phyloP scores from a whole-genome alignment of 2,113 vertebrate species.

The Megaceryle torquata region DNA sequence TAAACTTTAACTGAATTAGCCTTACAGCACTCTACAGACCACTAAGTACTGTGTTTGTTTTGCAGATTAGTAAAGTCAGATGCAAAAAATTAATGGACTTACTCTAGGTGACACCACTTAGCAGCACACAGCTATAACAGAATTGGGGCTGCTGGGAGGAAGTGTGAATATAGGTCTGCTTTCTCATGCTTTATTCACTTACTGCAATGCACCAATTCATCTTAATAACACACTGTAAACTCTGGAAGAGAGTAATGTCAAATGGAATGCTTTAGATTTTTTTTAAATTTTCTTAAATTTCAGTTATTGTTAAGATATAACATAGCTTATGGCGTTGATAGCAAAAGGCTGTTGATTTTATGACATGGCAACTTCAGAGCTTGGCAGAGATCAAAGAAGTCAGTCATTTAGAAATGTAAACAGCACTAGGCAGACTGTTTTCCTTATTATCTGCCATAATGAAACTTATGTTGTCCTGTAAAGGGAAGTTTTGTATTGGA shows the following conservation, averaged over 20 bases:
- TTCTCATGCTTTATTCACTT: background rate
- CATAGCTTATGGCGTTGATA: background rate
- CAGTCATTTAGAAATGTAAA: background rate
- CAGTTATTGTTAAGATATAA: background rate
- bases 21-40: background rate
- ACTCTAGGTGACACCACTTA: background rate
- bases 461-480: background rate
- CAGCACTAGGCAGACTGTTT: background rate
- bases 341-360: background rate
- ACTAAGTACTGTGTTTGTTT: background rate
- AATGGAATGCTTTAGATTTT: background rate
- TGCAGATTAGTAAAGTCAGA: conserved; percentile 7
- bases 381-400: background rate
- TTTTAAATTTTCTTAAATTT: background rate
- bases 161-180: background rate
- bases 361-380: background rate
- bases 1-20: conserved; percentile 8
- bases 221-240: background rate
- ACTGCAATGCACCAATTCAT: background rate
- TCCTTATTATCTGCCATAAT: background rate
- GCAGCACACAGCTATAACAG: background rate
- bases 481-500: background rate
- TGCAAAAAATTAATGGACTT: background rate
- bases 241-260: background rate
- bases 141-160: background rate